Conservation (phyloP, 2,888 invertebrate species). For the Eumerus sabulonum region DNA sequence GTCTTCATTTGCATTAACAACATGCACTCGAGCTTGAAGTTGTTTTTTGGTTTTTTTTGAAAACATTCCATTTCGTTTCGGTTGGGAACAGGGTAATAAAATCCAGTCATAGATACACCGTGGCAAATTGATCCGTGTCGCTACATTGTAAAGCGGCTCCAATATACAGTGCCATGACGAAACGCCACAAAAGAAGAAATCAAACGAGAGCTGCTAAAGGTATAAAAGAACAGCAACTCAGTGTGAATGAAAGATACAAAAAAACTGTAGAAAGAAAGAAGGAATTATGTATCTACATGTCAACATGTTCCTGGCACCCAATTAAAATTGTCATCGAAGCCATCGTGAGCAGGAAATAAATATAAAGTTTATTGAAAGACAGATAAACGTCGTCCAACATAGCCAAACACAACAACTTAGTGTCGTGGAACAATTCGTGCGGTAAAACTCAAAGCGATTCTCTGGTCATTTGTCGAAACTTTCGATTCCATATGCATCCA, state of each 20-base stretch:
- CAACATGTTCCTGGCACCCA: constrained; percentile 42
- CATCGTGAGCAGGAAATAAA: constrained; percentile 37
- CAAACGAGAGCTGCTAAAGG: not conserved
- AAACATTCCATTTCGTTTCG: no score
- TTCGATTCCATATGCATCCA: no score
- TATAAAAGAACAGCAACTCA: constrained; percentile 3
- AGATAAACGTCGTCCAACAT: constrained; percentile 12
- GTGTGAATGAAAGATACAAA: constrained; percentile 27
- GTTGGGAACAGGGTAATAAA: not conserved
- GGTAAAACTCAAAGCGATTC: no score
- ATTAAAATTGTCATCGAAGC: constrained; percentile 47
- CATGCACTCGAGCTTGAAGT: no score
- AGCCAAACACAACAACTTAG: no score
- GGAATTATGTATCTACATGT: constrained; percentile 2
- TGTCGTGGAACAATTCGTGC: no score
- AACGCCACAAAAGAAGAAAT: not conserved
- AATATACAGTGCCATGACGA: not conserved
- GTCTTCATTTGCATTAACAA: no score
- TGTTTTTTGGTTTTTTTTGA: no score
- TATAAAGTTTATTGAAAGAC: constrained; percentile 38
- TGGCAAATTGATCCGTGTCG: constrained; percentile 3
- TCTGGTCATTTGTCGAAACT: no score
- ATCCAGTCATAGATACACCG: not conserved
- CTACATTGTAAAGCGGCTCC: not conserved
- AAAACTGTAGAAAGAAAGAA: not conserved